These are phyloP conservation scores for Gavialis gangeticus DNA, from an alignment of 2,113 vertebrate genomes.

Conservation along the genomic window DNA sequence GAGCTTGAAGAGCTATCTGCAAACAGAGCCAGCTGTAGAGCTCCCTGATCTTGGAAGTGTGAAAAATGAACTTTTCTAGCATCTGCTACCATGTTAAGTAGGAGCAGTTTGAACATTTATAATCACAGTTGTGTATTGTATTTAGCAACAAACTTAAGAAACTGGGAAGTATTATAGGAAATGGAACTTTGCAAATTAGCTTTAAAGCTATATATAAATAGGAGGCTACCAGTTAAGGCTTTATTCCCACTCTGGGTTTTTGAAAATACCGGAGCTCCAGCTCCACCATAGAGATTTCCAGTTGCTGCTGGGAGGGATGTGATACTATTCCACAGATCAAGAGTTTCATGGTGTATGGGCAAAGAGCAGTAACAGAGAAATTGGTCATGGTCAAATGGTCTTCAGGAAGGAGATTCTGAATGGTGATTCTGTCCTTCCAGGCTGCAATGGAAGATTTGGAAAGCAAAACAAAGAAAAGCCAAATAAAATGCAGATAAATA, in stretches of 20 bases:
- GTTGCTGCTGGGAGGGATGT: no score
- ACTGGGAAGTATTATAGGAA: background rate
- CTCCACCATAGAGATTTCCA: no score
- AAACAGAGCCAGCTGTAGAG: no score
- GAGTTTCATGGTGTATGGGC: background rate
- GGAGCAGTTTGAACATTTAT: background rate
- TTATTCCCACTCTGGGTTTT: background rate
- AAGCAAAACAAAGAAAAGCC: background rate
- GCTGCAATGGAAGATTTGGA: background rate
- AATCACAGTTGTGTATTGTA: background rate
- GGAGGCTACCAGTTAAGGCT: background rate
- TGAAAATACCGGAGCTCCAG: background rate
- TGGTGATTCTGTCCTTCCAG: background rate
- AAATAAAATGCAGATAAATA: background rate
- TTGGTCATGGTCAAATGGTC: no score
- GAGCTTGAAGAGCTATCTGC: background rate
- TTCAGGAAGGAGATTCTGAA: no score
- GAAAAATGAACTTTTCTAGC: no score
- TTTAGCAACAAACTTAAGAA: background rate
- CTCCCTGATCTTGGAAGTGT: background rate
- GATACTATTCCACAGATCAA: background rate
- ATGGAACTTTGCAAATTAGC: background rate
- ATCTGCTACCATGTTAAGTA: background rate
- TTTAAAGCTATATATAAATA: background rate
- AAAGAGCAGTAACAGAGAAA: no score